These are phyloP conservation scores for Nycticorax nycticorax DNA, from an alignment of 2,113 vertebrate genomes.

Conservation along the genomic window DNA sequence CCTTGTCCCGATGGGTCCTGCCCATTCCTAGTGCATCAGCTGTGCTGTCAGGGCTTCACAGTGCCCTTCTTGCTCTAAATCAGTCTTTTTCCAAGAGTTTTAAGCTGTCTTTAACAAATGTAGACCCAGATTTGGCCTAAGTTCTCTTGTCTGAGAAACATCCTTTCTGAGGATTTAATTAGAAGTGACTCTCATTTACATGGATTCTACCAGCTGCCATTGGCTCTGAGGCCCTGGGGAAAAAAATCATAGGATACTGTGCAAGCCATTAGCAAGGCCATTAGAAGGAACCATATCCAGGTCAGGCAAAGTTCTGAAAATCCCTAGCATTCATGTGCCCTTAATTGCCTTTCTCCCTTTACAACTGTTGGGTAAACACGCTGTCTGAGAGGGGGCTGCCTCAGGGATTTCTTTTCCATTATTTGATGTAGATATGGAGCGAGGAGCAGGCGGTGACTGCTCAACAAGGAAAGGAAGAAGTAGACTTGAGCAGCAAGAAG, in stretches of 20 bases:
- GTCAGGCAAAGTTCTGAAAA: slow-evolving; percentile 1
- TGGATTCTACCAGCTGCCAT: background rate
- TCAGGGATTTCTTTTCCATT: background rate
- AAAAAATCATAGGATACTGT: background rate
- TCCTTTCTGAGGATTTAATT: slow-evolving; percentile 29
- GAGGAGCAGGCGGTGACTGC: background rate
- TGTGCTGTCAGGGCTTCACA: background rate
- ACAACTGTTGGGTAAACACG: background rate
- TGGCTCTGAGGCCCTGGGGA: background rate
- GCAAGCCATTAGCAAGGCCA: background rate
- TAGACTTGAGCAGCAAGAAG: background rate
- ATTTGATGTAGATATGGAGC: background rate
- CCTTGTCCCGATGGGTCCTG: background rate
- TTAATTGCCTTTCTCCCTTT: slow-evolving; percentile 21
- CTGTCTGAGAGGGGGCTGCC: background rate
- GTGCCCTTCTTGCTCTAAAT: background rate
- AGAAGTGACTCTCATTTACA: slow-evolving; percentile 3
- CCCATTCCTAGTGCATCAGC: background rate
- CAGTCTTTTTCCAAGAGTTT: background rate
- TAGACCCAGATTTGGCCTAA: background rate
- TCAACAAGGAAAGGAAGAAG: background rate
- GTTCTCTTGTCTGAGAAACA: slow-evolving; percentile 19
- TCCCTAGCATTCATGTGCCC: background rate
- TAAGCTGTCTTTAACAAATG: background rate
- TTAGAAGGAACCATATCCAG: background rate